Conservation (phyloP, 2,113 vertebrate genomes). For the Dasyprocta punctata region DNA sequence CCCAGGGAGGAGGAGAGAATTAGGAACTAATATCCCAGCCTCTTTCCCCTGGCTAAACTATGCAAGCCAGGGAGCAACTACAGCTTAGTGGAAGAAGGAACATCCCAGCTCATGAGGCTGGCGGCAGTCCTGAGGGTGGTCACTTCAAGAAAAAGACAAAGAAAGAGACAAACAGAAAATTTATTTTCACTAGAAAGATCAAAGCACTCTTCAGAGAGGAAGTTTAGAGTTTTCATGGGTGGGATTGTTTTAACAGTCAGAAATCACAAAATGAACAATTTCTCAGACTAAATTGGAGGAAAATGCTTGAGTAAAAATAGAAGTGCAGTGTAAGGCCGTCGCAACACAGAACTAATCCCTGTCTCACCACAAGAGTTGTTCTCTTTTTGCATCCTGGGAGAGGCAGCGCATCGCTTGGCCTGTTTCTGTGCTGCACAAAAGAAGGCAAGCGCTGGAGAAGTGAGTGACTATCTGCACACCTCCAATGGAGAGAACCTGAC, state of each 20-base stretch:
- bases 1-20: not conserved
- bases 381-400: not conserved
- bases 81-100: not conserved
- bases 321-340: not conserved
- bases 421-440: not conserved
- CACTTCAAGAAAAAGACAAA: not conserved
- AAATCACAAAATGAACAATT: constrained; percentile 28
- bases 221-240: not conserved
- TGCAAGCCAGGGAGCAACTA: not conserved
- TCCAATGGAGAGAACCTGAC: not conserved
- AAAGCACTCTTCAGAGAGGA: not conserved
- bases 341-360: constrained; percentile 8
- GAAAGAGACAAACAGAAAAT: not conserved
- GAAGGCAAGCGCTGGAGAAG: not conserved
- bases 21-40: not conserved
- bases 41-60: not conserved
- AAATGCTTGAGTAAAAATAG: constrained; percentile 58
- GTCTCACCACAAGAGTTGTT: constrained; percentile 34
- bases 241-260: not conserved
- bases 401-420: not conserved
- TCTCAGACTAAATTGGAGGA: constrained; percentile 11
- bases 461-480: not conserved
- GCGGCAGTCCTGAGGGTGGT: not conserved
- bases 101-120: not conserved
- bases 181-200: not conserved